Base-by-base conservation (phyloP, 2,797 vertebrate species). In the Myripristis jacobus region DNA sequence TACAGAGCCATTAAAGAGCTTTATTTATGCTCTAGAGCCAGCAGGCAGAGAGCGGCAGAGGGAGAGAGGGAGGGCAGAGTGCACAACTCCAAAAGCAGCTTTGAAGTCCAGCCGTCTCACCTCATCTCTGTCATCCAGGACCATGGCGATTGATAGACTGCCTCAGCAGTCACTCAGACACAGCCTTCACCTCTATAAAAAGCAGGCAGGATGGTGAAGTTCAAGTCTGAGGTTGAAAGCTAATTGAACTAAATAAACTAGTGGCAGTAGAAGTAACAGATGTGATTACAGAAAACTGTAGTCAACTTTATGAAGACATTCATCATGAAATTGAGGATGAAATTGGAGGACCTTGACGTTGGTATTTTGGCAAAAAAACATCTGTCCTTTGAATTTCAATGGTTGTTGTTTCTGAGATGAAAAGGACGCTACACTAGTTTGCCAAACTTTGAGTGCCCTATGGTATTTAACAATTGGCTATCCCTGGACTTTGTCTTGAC, bases 81-180 rank as follows among this genome's bases (percentile, higher is more conserved):
- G 88, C 84, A 89, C 68, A 77, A 64, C 88, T 90, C 85, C 79
- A 88, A 89, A 88, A 80, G 80, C 73, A 51, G 82, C 92, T 93
- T 94, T 94, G 92, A 94, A 93, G 92, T 93, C 80, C 87, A 82
- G 91, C 91, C 89, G 81, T 92, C 90, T 89, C 91, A 91, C 92
- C 89, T 91, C 90, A 92, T 92, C 90, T 89, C 92, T 91, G 87
- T 91, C 91, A 87, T 90, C 74, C 90, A 73, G 77, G 85, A 84
- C 82, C 81, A 69, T 25, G 68, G 77, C 80, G 82, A 89, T 90
- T 91, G 90, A 93, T 89, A 83, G 89, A 92, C 87, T 87, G 87
- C 78, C 80, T 82, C 71, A 66, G 75, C 83, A 79, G 82, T 88
- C 87, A 79, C 76, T 89, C 89, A 82, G 70, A 66, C 70, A 62